Conservation (phyloP, 2,797 vertebrate species). For the Spea hammondii region DNA sequence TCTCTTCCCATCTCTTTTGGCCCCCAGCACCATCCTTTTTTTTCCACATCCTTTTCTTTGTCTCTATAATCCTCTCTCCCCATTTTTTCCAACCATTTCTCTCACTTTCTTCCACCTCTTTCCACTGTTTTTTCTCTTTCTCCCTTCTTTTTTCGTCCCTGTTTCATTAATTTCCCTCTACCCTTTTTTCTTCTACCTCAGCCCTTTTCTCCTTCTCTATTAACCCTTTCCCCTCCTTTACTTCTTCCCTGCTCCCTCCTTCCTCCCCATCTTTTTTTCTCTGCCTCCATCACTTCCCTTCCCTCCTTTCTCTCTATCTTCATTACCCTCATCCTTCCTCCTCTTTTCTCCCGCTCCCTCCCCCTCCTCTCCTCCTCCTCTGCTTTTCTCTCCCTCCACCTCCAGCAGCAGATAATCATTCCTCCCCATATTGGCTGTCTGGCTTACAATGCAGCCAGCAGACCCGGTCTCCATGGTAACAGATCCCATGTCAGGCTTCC, state of each 20-base stretch:
- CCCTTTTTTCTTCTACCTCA: no score
- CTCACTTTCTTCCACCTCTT: no score
- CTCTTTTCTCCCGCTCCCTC: not conserved
- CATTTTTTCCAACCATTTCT: not conserved
- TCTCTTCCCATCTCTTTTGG: constrained; percentile 50
- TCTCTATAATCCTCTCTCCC: constrained; percentile 55
- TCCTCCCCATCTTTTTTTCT: no score
- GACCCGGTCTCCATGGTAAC: constrained; percentile 68
- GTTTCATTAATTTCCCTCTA: no score
- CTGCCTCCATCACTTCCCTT: no score
- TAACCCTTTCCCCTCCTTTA: no score
- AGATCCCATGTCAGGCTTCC: constrained; percentile 65
- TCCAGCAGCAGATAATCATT: constrained; percentile 60
- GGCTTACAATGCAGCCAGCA: constrained; percentile 62
- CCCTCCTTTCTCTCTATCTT: no score
- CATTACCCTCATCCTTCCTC: not conserved
- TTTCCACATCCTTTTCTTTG: not conserved
- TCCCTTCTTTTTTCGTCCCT: no score
- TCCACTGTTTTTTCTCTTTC: no score
- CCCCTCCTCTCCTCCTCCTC: not conserved
- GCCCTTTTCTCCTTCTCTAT: no score
- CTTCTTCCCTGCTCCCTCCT: no score
- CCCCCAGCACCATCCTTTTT: constrained; percentile 45
- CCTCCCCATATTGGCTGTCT: constrained; percentile 60
- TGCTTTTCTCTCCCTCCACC: constrained; percentile 54